Evolutionary conservation across 1,140 invertebrate genomes (phyloP), one percentile per base, ranked within the genome.

Genomic region (Leptestheria dahalacensis): DNA sequence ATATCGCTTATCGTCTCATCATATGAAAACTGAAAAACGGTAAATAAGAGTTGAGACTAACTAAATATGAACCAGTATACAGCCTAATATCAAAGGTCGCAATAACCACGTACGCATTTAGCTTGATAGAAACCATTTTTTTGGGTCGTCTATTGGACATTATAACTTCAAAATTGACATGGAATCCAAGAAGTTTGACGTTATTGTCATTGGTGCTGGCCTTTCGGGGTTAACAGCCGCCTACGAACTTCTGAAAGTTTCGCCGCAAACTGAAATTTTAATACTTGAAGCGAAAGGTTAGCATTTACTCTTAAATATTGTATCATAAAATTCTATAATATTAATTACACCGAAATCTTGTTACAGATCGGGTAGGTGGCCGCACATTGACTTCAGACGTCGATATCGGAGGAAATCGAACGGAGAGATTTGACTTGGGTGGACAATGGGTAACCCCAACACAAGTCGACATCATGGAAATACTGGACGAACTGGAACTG

Each of bases 371-470:
- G 15, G 63, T 68, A 6, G 67, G 67, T 29, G 67, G 67, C 46
- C 62, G 67, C 15, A 67, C 67, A 4, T 50, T 64, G 12, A 67
- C 67, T 2, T 48, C 54, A 21, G 49, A 60, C 20, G 51, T 62
- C n/a, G n/a, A 63, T 6, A 33, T 65, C 12, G 58, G 55, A 6
- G 49, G 62, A 26, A 64, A 64, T 3, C 26, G 52, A 12, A 65
- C 21, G 23, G 65, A 66, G 50, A 56, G 23, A 26, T 65, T 66
- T 48, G 68, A 69, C 54, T 52, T 69, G 9, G 67, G 68, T 1
- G 68, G 67, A 15, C 68, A 69, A 21, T 69, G 65, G 61, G 68
- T 69, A 9, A 63, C 65, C 9, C 55, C 64, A n/a, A 64, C 61
- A n/a, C 68, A 69, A 49, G 59, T 63, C 21, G 63, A 68, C 55